phyloP scores from a whole-genome alignment of 2,888 invertebrate genomes.

The Synanthedon formicaeformis region DNA sequence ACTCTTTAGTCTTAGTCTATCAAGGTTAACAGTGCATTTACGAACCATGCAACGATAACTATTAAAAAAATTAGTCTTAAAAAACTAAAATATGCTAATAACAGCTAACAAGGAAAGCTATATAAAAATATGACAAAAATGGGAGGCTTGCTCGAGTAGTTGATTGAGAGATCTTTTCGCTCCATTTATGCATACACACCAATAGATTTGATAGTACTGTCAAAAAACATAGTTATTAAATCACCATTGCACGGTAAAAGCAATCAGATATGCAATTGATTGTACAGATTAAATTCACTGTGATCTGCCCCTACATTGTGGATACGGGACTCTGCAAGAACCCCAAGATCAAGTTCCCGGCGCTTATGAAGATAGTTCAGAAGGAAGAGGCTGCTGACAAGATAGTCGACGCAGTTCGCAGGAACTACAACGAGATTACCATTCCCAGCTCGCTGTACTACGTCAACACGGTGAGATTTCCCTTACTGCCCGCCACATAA shows the following conservation, averaged over 20 bases:
- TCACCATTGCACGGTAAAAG: neutral
- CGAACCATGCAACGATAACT: no score
- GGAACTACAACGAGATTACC: constrained; percentile 71
- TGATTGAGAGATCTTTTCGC: no score
- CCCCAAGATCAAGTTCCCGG: constrained; percentile 78
- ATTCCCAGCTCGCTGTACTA: constrained; percentile 73
- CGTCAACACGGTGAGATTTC: constrained; percentile 56
- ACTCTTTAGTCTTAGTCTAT: no score
- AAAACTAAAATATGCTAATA: no score
- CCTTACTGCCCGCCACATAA: neutral
- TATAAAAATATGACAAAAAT: no score
- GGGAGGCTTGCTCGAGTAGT: no score
- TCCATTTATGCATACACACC: neutral
- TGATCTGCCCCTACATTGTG: constrained; percentile 89
- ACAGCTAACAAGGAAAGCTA: no score
- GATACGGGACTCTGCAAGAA: constrained; percentile 87
- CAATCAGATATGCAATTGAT: neutral
- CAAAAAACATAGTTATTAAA: neutral
- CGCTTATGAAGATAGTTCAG: constrained; percentile 72
- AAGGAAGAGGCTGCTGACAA: constrained; percentile 73
- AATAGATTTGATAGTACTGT: no score
- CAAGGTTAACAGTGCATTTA: no score
- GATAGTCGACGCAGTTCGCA: constrained; percentile 77
- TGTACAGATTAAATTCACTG: constrained; percentile 79
- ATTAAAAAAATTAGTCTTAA: no score